Evolutionary conservation across 2,797 vertebrate genomes (phyloP), one percentile per base, ranked within the genome.

Genomic region (Pagetopsis macropterus): DNA sequence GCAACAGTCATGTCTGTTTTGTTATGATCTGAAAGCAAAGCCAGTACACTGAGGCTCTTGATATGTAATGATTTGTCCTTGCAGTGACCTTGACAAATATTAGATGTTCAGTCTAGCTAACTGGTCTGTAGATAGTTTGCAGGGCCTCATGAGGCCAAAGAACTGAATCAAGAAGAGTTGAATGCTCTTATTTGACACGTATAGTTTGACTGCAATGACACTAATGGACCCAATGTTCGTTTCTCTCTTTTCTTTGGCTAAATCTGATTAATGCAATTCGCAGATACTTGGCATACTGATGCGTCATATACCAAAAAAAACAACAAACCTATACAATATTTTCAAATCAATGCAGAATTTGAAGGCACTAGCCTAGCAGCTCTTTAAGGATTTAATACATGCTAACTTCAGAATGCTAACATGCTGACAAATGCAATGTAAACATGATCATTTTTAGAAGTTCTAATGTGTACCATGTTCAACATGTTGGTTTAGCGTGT

Each of bases 61-160:
- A 74, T 68, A 46, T 74, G 49, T 68, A 73, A 73, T 65, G 66
- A n/a, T 37, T 72, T 84, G 76, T 75, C 88, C 88, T 79, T 86
- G 65, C 31, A 3, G 58, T 86, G 84, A 92, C 86, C 88, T 89
- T 86, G 81, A 72, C 56, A 59, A 72, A 84, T 62, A 77, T 61
- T 76, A 60, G 59, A 77, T 79, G 83, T 40, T 71, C 40, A 45
- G 82, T 66, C 51, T 75, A 83, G 80, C 70, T 72, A 65, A 46
- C 57, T 9, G 75, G 46, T 73, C 37, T 12, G 37, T 46, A 76
- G 58, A 73, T 62, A 17, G 62, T 69, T 14, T 3, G 41, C 33
- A 40, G 65, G 69, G 55, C 65, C 61, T 46, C 27, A 14, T 17
- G 50, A 61, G 62, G 74, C 63, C 67, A 17, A 33, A 13, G n/a